Evolutionary conservation across 92 coral and sea anemone genomes (phyloP).

Genomic region (Desmophyllum pertusum): DNA sequence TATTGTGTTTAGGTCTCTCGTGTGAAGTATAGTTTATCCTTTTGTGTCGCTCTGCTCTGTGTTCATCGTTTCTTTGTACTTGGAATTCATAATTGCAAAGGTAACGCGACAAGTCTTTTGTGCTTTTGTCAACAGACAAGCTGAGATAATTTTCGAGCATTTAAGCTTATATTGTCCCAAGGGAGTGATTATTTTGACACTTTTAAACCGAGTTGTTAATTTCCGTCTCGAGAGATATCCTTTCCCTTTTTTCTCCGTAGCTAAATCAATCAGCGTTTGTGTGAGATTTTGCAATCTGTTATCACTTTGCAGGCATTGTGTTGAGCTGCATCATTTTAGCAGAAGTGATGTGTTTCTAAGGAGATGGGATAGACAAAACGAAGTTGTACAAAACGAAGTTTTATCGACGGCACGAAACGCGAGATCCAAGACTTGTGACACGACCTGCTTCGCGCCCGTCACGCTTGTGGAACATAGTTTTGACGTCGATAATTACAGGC

Average conservation of each 20-base stretch:
- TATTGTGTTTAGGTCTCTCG: too few species aligned
- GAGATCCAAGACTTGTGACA: neutral
- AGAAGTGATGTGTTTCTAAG: slow-evolving; percentile 7
- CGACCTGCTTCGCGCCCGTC: slow-evolving; percentile 7
- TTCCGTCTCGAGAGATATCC: neutral
- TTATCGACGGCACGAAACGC: neutral
- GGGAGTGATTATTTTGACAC: slow-evolving; percentile 14
- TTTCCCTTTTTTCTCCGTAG: neutral
- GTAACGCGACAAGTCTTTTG: slow-evolving; percentile 24
- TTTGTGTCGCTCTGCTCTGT: neutral
- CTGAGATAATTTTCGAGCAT: slow-evolving; percentile 20
- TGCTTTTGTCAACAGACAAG: slow-evolving; percentile 26
- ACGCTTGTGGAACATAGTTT: slow-evolving; percentile 28
- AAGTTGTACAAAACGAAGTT: neutral
- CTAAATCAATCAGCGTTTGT: neutral
- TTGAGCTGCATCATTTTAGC: neutral
- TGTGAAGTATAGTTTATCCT: neutral
- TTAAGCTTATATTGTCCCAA: slow-evolving; percentile 6
- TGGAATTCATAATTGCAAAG: slow-evolving; percentile 19
- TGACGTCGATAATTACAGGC: slow-evolving; percentile 7
- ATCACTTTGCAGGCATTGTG: slow-evolving; percentile 22
- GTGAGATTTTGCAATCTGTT: neutral
- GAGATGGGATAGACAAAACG: neutral
- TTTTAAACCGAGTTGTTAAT: neutral
- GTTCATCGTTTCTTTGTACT: slow-evolving; percentile 10